Evolutionary conservation across 2,797 vertebrate genomes (phyloP).

Genomic region (Novumbra hubbsi): DNA sequence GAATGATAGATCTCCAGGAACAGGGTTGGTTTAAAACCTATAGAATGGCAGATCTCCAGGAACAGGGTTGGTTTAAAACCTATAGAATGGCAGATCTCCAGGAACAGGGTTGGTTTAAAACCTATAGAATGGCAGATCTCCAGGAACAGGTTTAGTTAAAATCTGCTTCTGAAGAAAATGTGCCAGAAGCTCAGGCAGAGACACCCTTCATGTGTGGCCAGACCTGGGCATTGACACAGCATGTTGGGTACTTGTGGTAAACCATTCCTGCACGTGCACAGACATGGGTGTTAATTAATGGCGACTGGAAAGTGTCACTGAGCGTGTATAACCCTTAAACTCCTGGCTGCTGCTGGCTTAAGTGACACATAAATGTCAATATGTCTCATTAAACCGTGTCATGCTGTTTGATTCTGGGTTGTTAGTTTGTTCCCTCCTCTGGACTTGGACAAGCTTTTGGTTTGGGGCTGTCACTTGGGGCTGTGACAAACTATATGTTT

Average conservation of each 20-base stretch:
- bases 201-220: conserved; percentile 6
- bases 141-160: too few species aligned
- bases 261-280: neutral
- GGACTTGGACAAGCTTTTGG: conserved; percentile 26
- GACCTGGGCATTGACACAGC: neutral
- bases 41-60: too few species aligned
- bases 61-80: too few species aligned
- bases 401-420: conserved; percentile 51
- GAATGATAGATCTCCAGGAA: too few species aligned
- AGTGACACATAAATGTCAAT: conserved; percentile 62
- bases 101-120: too few species aligned
- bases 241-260: neutral
- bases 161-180: conserved; percentile 11
- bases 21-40: too few species aligned
- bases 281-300: conserved; percentile 51
- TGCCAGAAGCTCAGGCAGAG: neutral
- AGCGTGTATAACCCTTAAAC: conserved; percentile 35
- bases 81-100: too few species aligned
- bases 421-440: conserved; percentile 53
- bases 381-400: conserved; percentile 64
- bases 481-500: conserved; percentile 39
- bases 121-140: too few species aligned
- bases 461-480: conserved; percentile 41
- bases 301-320: conserved; percentile 67
- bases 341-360: conserved; percentile 57